These are phyloP conservation scores for Poeciliopsis turneri DNA, from an alignment of 2,797 vertebrate species.

Conservation along the genomic window DNA sequence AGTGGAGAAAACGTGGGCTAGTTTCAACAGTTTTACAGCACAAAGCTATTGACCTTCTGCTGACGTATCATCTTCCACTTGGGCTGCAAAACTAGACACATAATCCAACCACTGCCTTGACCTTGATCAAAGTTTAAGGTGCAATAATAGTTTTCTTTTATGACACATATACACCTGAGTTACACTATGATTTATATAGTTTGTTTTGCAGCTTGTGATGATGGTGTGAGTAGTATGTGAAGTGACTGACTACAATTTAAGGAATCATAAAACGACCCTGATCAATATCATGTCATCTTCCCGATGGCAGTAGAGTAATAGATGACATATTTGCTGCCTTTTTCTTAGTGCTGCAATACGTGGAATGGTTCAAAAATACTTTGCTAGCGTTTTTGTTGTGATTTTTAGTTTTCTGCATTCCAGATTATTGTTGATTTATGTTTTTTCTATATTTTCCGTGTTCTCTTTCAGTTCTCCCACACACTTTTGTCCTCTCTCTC, in stretches of 20 bases:
- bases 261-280: conserved; percentile 25
- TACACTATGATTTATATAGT: conserved; percentile 48
- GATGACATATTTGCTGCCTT: conserved; percentile 37
- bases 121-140: neutral
- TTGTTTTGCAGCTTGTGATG: conserved; percentile 26
- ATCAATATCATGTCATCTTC: conserved; percentile 55
- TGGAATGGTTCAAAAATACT: conserved; percentile 56
- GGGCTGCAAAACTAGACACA: neutral
- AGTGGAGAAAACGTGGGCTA: no score
- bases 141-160: neutral
- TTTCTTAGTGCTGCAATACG: conserved; percentile 57
- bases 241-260: conserved; percentile 34
- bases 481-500: conserved; percentile 23
- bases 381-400: conserved; percentile 32
- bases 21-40: no score
- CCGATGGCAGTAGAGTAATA: conserved; percentile 35
- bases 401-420: conserved; percentile 23
- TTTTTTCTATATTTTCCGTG: conserved; percentile 29
- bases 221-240: conserved; percentile 14
- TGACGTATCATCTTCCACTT: neutral
- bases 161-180: conserved; percentile 17
- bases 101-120: neutral
- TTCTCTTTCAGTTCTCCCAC: conserved; percentile 44
- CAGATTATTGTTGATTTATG: conserved; percentile 23
- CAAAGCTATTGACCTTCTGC: neutral